These are phyloP conservation scores for Temnothorax ravouxi DNA, from an alignment of 2,888 invertebrate genomes.

Conservation along the genomic window DNA sequence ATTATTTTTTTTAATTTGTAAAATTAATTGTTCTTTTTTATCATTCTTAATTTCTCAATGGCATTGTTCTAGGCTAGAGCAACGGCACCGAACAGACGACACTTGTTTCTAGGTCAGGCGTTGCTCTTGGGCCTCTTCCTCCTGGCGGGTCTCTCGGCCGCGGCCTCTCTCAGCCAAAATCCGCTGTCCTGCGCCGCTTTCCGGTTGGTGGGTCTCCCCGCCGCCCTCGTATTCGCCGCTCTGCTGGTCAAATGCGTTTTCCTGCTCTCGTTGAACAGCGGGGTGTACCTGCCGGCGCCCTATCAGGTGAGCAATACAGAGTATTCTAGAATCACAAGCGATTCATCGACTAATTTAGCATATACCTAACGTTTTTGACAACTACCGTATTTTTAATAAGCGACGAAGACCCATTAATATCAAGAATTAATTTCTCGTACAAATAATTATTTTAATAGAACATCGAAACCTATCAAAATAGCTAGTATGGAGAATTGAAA, in stretches of 20 bases:
- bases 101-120: slow-evolving; percentile 95
- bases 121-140: slow-evolving; percentile 94
- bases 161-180: slow-evolving; percentile 93
- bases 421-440: neutral
- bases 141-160: slow-evolving; percentile 93
- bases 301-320: slow-evolving; percentile 90
- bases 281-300: slow-evolving; percentile 96
- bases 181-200: slow-evolving; percentile 93
- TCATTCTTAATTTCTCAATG: neutral
- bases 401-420: neutral
- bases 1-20: neutral
- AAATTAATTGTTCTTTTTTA: neutral
- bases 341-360: neutral
- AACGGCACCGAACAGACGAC: slow-evolving; percentile 94
- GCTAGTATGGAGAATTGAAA: neutral
- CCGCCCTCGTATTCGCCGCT: slow-evolving; percentile 95
- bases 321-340: neutral
- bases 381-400: neutral
- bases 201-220: slow-evolving; percentile 93
- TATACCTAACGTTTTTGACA: neutral
- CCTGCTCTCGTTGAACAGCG: slow-evolving; percentile 95
- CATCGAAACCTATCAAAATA: slow-evolving; percentile 8
- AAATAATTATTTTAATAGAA: neutral
- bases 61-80: slow-evolving; percentile 88
- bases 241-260: slow-evolving; percentile 98